Base-by-base conservation (phyloP, 2,888 invertebrate genomes). In the Temnothorax unifasciatus region DNA sequence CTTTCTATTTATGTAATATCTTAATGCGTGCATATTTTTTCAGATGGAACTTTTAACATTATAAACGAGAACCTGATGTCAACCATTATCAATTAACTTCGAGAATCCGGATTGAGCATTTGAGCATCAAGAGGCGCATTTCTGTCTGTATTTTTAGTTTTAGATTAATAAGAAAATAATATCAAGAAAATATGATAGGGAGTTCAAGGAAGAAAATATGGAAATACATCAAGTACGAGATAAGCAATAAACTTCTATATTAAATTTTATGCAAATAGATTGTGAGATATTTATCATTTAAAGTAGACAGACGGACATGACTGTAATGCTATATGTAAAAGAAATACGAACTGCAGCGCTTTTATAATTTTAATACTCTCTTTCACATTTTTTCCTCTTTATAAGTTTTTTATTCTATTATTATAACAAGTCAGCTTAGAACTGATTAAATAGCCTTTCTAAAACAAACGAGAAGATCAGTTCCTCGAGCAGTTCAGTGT, bases 341-440 rank as follows among this genome's bases (percentile, higher is more conserved):
- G 38, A 54, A 71, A 54, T 21, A 54, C 8, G 0, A 38, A 54
- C 9, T 38, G 1, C 21, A 38, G 1, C 15, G 21, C 3, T 38
- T 64, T 41, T 41, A 41, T n/a, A 41, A 64, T 21, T 41, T 64
- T 41, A 38, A 71, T 18, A 21, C 2, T 41, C 21, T 8, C 13
- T 34, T 50, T 18, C 15, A 54, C 1, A 52, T 9, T 41, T 73
- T 68, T 25, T 18, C 1, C 3, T 57, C 5, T 21, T 73, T 73
- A 50, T 6, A 73, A 21, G 2, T 15, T 73, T 21, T 9, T 13
- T 38, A 29, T 69, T 25, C 29, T 50, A 11, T 9, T 41, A 64
- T 64, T 63, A 38, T 57, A 47, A 25, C 18, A 75, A 47, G 8
- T 63, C 15, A 47, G 34, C 13, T 75, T 64, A 75, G n/a, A 75